Conservation (phyloP, 1,140 invertebrate species). For the Apis dorsata region DNA sequence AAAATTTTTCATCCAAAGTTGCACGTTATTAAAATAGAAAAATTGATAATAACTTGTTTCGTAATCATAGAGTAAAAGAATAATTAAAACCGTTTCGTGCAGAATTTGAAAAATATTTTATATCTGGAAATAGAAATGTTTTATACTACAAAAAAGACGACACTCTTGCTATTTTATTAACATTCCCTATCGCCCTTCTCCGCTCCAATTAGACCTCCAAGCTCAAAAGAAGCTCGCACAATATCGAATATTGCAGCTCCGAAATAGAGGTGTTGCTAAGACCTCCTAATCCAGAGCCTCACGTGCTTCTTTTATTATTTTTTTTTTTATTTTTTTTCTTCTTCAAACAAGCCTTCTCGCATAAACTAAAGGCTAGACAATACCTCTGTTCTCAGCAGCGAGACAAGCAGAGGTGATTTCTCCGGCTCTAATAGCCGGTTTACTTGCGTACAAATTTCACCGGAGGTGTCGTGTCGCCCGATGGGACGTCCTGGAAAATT, state of each 20-base stretch:
- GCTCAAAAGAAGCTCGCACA: not conserved
- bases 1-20: too few species aligned
- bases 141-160: not conserved
- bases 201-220: not conserved
- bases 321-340: constrained; percentile 34
- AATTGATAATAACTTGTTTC: not conserved
- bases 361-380: constrained; percentile 30
- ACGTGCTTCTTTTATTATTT: not conserved
- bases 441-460: constrained; percentile 63
- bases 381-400: constrained; percentile 50
- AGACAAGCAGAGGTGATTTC: constrained; percentile 49
- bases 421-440: constrained; percentile 56
- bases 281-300: not conserved
- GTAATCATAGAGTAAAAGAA: not conserved
- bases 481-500: constrained; percentile 53
- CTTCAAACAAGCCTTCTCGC: constrained; percentile 35
- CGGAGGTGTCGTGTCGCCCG: constrained; percentile 25
- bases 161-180: not conserved
- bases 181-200: not conserved
- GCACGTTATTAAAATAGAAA: not conserved
- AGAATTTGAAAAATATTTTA: not conserved
- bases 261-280: not conserved
- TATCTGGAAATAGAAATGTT: not conserved
- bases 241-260: not conserved
- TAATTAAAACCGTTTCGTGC: not conserved